Base-by-base conservation (phyloP, 2,797 vertebrate genomes). In the Ciconia nigra region DNA sequence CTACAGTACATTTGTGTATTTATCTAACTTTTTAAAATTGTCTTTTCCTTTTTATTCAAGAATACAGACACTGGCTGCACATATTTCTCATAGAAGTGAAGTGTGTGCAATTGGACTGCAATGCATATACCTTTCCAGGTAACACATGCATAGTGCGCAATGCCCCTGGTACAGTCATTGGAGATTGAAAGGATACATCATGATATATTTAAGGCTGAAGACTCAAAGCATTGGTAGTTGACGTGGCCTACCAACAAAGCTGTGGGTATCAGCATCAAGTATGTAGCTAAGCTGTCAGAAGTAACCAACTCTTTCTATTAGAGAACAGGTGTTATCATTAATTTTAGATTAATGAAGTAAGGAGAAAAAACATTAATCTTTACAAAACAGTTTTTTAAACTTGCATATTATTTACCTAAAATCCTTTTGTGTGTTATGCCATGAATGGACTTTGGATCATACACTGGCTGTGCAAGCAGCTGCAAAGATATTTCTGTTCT, bases 141-240 rank as follows among this genome's bases (percentile, higher is more conserved):
- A 71, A 35, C 6, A 10, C 19, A 39, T 17, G 42, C n/a, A 16
- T 13, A 37, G 10, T 26, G 1, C 0, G 0, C 5, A 2, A 24
- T 46, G 29, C 2, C 5, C 11, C 26, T 83, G 33, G 22, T 54
- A 49, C 2, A 72, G 13, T 42, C 10, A 42, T 13, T 66, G 25
- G 51, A 77, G n/a, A 63, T 3, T 70, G 11, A 17, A 20, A 72
- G 19, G 18, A 58, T 37, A n/a, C 7, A n/a, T 33, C 4, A 72
- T 25, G 5, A 70, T 80, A 51, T 63, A 55, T 20, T 37, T 55
- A 35, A 57, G 25, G 24, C 5, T 63, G 29, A 67, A 57, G 8
- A 31, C 19, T 72, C 31, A 66, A 72, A 69, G 10, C 5, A 28
- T 71, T 82, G 82, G 55, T 17, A 65, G 16, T 26, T 47, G 26